A percentile compares a stretch with the other conserved stretches of the same genome.
phyloP scores from a whole-genome alignment of 2,113 vertebrate species.

The Mola mola region DNA sequence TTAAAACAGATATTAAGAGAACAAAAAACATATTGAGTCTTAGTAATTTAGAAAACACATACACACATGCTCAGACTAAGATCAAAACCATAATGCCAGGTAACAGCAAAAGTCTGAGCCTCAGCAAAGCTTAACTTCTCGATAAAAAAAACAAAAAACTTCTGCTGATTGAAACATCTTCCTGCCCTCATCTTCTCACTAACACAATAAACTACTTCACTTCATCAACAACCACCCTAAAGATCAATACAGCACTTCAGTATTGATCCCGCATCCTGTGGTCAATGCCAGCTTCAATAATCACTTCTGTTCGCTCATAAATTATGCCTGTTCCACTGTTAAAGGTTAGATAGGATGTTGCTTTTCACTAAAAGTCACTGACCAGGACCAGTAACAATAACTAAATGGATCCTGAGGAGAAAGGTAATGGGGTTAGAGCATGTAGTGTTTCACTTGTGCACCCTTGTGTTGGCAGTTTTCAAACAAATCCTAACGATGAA shows the following conservation, averaged over 20 bases:
- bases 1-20: too few species aligned
- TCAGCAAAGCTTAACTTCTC: conserved; percentile 29
- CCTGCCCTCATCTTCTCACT: conserved; percentile 16
- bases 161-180: conserved; percentile 35
- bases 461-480: neutral
- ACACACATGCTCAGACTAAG: neutral
- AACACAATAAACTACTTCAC: conserved; percentile 44
- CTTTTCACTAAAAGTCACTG: conserved; percentile 10
- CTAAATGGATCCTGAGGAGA: conserved; percentile 1
- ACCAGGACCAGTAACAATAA: conserved; percentile 7
- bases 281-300: conserved; percentile 65
- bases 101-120: conserved; percentile 10
- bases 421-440: conserved; percentile 14
- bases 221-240: conserved; percentile 64
- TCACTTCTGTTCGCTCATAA: conserved; percentile 55
- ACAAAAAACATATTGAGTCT: too few species aligned
- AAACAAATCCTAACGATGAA: neutral
- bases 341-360: conserved; percentile 46
- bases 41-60: too few species aligned
- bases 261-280: conserved; percentile 56
- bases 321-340: conserved; percentile 35
- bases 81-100: conserved; percentile 12
- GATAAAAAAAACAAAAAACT: conserved; percentile 18
- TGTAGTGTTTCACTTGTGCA: neutral
- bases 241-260: conserved; percentile 67